These are phyloP conservation scores for Cebus imitator DNA, from an alignment of 2,113 vertebrate species.

Conservation along the genomic window DNA sequence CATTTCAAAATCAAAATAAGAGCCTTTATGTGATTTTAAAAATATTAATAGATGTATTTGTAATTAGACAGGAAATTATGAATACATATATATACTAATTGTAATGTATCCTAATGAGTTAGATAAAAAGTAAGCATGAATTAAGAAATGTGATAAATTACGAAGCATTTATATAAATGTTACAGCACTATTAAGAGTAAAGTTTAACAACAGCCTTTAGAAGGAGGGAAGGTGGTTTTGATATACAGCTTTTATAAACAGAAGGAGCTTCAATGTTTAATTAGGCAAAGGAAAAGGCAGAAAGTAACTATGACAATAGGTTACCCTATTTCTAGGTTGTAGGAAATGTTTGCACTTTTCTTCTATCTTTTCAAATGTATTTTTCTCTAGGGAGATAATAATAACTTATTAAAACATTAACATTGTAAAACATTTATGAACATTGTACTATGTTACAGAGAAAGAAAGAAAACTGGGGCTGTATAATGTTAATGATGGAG, in stretches of 20 bases:
- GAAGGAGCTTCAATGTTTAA: neutral
- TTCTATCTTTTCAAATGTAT: neutral
- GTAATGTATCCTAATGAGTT: neutral
- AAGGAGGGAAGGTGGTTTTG: neutral
- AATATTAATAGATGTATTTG: neutral
- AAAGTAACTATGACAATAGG: fast-evolving
- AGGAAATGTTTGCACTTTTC: neutral
- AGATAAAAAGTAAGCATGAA: neutral
- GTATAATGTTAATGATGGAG: neutral
- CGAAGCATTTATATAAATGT: neutral
- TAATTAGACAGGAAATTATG: neutral
- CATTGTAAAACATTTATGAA: neutral
- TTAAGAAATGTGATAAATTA: neutral
- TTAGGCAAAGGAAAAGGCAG: neutral
- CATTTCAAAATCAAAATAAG: neutral
- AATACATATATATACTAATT: neutral
- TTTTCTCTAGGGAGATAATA: neutral
- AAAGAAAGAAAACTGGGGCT: neutral
- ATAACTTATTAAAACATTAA: neutral
- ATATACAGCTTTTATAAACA: neutral
- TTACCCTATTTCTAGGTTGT: neutral
- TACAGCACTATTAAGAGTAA: neutral
- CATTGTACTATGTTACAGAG: neutral
- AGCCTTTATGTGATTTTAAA: neutral
- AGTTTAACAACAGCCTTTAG: neutral